phyloP scores from a whole-genome alignment of 2,888 invertebrate species.

The Drosophila infuscata region DNA sequence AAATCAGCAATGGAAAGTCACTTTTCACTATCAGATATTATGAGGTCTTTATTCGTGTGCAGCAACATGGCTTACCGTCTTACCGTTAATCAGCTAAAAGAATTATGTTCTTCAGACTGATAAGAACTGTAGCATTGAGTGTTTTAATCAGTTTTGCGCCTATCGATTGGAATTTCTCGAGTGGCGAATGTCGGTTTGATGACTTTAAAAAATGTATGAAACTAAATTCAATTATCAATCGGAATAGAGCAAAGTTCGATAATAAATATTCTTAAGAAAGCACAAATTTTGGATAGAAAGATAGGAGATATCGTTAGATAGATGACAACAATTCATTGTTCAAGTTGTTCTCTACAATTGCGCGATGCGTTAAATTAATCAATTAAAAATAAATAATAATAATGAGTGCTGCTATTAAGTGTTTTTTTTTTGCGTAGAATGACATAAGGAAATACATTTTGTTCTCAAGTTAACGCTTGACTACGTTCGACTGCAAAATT shows the following conservation, averaged over 20 bases:
- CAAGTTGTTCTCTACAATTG: background rate
- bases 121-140: conserved; percentile 17
- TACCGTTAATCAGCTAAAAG: conserved; percentile 37
- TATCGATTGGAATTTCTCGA: conserved; percentile 14
- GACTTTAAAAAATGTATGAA: background rate
- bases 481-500: background rate
- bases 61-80: conserved; percentile 19
- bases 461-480: background rate
- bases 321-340: background rate
- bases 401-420: background rate
- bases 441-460: conserved; percentile 2
- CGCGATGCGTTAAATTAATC: background rate
- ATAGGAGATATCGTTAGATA: background rate
- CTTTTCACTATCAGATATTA: conserved; percentile 1
- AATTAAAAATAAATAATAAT: background rate
- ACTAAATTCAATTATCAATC: too few relatives aligned
- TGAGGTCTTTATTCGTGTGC: background rate
- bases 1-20: background rate
- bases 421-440: background rate
- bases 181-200: conserved; percentile 18
- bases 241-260: background rate
- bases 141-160: conserved; percentile 37
- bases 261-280: background rate
- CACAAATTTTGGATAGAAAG: background rate
- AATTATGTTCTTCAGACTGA: conserved; percentile 39